Evolutionary conservation across 1,140 invertebrate genomes (phyloP).

Genomic region (Aphaenogaster floridana): DNA sequence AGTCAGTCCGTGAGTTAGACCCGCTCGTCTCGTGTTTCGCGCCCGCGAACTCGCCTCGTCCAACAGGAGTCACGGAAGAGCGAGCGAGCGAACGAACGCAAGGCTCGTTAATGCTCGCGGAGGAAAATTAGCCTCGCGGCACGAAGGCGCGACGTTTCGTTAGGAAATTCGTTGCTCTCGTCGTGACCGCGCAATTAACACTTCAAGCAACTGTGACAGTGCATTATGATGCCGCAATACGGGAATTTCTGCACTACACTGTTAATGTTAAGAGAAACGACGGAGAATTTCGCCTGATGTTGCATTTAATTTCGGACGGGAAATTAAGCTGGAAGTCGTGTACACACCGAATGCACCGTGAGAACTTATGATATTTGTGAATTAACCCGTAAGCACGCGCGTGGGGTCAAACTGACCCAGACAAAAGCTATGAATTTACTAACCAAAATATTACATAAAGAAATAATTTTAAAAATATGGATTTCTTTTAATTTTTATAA

Average conservation of each 20-base stretch:
- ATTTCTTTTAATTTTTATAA: too few relatives aligned
- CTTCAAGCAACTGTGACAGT: background rate
- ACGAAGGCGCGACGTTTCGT: slow-evolving; percentile 36
- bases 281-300: background rate
- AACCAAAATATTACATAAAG: too few relatives aligned
- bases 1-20: slow-evolving; percentile 51
- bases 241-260: background rate
- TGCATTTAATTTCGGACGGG: background rate
- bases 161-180: slow-evolving; percentile 39
- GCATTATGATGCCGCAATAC: slow-evolving; percentile 21
- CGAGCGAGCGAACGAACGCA: slow-evolving; percentile 19
- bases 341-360: background rate
- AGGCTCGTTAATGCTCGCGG: slow-evolving; percentile 55
- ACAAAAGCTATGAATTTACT: too few relatives aligned
- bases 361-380: background rate
- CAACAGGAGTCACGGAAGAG: slow-evolving; percentile 50
- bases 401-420: too few relatives aligned
- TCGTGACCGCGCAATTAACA: slow-evolving; percentile 45
- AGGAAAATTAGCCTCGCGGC: slow-evolving; percentile 54
- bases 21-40: slow-evolving; percentile 43
- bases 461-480: too few relatives aligned
- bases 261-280: background rate
- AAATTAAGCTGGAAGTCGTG: background rate
- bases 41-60: slow-evolving; percentile 27
- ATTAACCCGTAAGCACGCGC: background rate